These are phyloP conservation scores for Sylvietta virens DNA, from an alignment of 2,113 vertebrate species.

Conservation along the genomic window DNA sequence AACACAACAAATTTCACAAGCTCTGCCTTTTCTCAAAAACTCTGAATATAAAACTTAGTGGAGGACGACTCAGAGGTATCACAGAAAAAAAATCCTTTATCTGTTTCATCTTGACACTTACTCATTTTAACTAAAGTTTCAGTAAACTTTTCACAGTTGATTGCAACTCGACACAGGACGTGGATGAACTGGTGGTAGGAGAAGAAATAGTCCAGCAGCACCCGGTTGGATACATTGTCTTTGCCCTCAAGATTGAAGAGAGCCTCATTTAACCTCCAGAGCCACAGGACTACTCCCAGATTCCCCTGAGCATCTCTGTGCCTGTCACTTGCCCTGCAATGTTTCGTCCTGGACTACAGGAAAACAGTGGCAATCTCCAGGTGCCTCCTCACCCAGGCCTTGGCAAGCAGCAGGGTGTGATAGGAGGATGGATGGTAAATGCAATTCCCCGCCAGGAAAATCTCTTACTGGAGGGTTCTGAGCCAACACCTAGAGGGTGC, in stretches of 20 bases:
- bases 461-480: background rate
- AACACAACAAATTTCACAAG: background rate
- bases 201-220: slow-evolving; percentile 98
- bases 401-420: background rate
- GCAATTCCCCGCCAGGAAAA: background rate
- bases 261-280: slow-evolving; percentile 28
- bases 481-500: background rate
- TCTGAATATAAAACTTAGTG: background rate
- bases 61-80: background rate
- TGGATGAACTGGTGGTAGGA: slow-evolving; percentile 99
- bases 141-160: slow-evolving; percentile 99
- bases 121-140: slow-evolving; percentile 98
- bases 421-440: background rate
- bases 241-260: slow-evolving; percentile 86
- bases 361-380: background rate
- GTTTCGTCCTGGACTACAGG: background rate
- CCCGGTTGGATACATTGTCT: slow-evolving; percentile 96
- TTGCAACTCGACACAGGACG: slow-evolving; percentile 95
- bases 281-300: background rate
- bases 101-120: slow-evolving; percentile 73
- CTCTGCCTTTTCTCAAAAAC: background rate
- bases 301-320: background rate
- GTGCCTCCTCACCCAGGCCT: background rate
- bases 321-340: background rate
- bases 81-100: background rate